Evolutionary conservation across 2,113 vertebrate genomes (phyloP), one percentile per base, ranked within the genome.

Genomic region (Bambusicola thoracicus): DNA sequence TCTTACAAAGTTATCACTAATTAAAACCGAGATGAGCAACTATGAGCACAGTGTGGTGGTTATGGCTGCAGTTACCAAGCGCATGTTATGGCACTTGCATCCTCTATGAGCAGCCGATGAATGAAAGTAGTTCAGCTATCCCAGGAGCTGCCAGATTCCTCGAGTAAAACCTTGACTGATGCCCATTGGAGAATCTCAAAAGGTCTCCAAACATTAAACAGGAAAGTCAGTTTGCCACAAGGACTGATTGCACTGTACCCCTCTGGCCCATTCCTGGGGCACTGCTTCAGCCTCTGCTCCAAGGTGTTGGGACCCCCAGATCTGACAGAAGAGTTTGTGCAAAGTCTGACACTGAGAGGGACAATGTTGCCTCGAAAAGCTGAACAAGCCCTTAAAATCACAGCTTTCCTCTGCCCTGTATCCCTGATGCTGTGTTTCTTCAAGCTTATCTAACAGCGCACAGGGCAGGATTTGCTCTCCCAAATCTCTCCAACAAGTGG

Each of bases 11-110:
- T 10, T 63, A 56, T 25, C 30, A 25, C 85, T 82, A 93, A 94
- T 93, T 95, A 70, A 88, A 63, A 8, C 11, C 88, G 59, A 74
- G 90, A 80, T 59, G 79, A 93, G 90, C 82, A 87, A 83, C 72
- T 53, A 49, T 67, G 83, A 59, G 41, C 56, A 29, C 91, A 95
- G 85, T 27, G 30, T 48, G 72, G 79, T 70, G 75, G 44, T 46
- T 56, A 38, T 0, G 6, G 49, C 11, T 32, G 68, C 7, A 1
- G 88, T 8, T 85, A 19, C 79, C 0, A 0, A 92, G 80, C 56
- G 21, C 90, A 9, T 43, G 55, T 11, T 77, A 41, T 53, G 82
- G 59, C 61, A 16, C 41, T 34, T 43, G 61, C 7, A 7, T 56
- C 65, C 68, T 88, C 38, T 27, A 84, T 89, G 83, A 96, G 14